phyloP scores from a whole-genome alignment of 2,797 vertebrate genomes.

The Fratercula arctica region DNA sequence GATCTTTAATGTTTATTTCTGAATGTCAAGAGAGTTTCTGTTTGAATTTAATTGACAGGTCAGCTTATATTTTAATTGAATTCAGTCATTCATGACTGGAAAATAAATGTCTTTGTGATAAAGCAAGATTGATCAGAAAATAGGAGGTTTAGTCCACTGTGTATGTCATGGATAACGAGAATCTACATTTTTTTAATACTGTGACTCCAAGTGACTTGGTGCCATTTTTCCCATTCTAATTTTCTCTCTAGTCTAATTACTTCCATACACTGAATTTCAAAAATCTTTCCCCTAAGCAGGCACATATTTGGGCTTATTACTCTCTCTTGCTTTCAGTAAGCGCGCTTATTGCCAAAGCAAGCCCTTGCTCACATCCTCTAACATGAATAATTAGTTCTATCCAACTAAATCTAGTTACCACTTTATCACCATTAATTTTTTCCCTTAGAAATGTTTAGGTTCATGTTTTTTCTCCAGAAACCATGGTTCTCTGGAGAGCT shows the following conservation, averaged over 20 bases:
- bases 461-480: constrained; percentile 21
- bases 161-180: background rate
- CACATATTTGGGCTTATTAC: background rate
- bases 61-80: constrained; percentile 15
- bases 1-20: background rate
- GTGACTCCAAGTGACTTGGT: background rate
- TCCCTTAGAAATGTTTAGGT: constrained; percentile 22
- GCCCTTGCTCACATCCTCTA: background rate
- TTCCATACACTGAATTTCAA: background rate
- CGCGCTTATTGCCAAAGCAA: constrained; percentile 42
- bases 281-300: constrained; percentile 3
- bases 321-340: constrained; percentile 30
- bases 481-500: background rate
- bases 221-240: background rate
- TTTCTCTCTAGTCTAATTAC: background rate
- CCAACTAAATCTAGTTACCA: constrained; percentile 3
- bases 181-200: background rate
- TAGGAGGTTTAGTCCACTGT: background rate
- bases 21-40: background rate
- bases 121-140: background rate
- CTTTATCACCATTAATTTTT: constrained; percentile 58
- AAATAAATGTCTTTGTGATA: background rate
- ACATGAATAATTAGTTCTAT: constrained; percentile 43
- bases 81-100: background rate
- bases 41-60: background rate